Percentiles rank a stretch among this genome's conserved stretches.
Conservation (phyloP, 1,140 invertebrate genomes). For the Gryon sp. region DNA sequence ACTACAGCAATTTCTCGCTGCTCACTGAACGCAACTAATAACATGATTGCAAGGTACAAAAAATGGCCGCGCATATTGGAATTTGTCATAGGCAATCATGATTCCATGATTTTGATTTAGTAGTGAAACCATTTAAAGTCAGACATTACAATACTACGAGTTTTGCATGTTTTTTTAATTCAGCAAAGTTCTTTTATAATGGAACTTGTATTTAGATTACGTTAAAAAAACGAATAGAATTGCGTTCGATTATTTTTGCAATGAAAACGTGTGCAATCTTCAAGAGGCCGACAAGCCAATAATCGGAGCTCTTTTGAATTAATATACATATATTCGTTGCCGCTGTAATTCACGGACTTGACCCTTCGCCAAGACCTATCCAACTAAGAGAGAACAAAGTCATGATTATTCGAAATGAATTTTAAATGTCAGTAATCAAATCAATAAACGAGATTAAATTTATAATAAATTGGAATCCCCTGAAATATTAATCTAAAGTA, state of each 20-base stretch:
- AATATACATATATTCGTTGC: slow-evolving; percentile 68
- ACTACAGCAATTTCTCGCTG: not conserved
- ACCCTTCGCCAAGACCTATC: slow-evolving; percentile 70
- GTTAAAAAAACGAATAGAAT: slow-evolving; percentile 21
- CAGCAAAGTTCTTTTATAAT: too few species aligned
- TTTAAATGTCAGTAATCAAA: slow-evolving; percentile 7
- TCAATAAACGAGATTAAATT: too few species aligned
- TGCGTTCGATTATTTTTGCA: too few species aligned
- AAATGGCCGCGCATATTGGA: not conserved
- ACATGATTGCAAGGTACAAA: slow-evolving; percentile 1
- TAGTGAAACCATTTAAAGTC: too few species aligned
- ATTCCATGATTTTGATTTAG: too few species aligned
- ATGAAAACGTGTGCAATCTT: slow-evolving; percentile 61
- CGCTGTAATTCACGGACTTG: slow-evolving; percentile 70
- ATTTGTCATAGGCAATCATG: too few species aligned
- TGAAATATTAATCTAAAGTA: too few species aligned
- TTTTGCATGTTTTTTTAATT: too few species aligned
- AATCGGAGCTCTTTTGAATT: slow-evolving; percentile 74
- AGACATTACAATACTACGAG: too few species aligned
- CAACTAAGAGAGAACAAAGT: slow-evolving; percentile 56
- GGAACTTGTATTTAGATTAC: slow-evolving; percentile 20
- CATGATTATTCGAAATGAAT: slow-evolving; percentile 9
- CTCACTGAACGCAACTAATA: slow-evolving; percentile 1
- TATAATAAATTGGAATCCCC: too few species aligned
- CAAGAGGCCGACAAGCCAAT: slow-evolving; percentile 65